Evolutionary conservation across 2,113 vertebrate species (phyloP).

Genomic region (Myiagra hebetior): DNA sequence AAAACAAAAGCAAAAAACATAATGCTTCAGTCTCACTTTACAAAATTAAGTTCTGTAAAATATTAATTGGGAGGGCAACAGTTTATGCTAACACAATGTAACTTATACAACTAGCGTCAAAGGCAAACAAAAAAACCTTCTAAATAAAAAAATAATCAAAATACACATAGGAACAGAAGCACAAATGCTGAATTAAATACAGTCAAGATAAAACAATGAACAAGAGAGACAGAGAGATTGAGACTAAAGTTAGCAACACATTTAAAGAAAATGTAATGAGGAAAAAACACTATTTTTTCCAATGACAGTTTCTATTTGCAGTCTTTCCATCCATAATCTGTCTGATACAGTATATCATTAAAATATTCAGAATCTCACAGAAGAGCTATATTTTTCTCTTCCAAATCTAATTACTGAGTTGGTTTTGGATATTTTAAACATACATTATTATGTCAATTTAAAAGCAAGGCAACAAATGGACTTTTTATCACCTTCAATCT

Average conservation of each 20-base stretch:
- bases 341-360: conserved; percentile 62
- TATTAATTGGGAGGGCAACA: conserved; percentile 58
- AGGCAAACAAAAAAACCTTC: conserved; percentile 62
- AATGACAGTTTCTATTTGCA: conserved; percentile 49
- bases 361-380: conserved; percentile 52
- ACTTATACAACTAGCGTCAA: conserved; percentile 71
- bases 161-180: conserved; percentile 74
- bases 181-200: conserved; percentile 73
- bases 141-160: conserved; percentile 70
- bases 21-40: conserved; percentile 67
- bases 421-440: conserved; percentile 56
- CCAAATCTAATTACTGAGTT: conserved; percentile 36
- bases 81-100: conserved; percentile 69
- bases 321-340: conserved; percentile 71
- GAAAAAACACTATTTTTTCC: background rate
- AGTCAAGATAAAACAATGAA: conserved; percentile 62
- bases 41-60: conserved; percentile 69
- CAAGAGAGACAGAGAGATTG: background rate
- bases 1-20: conserved; percentile 70
- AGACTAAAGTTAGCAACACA: conserved; percentile 41
- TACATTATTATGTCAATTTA: conserved; percentile 60
- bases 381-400: conserved; percentile 56
- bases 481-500: conserved; percentile 28
- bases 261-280: conserved; percentile 55
- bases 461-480: conserved; percentile 65